These are phyloP conservation scores for Chrysaora quinquecirrha DNA, from an alignment of 30 jellyfish, hydroid and myxozoan species.

Conservation along the genomic window DNA sequence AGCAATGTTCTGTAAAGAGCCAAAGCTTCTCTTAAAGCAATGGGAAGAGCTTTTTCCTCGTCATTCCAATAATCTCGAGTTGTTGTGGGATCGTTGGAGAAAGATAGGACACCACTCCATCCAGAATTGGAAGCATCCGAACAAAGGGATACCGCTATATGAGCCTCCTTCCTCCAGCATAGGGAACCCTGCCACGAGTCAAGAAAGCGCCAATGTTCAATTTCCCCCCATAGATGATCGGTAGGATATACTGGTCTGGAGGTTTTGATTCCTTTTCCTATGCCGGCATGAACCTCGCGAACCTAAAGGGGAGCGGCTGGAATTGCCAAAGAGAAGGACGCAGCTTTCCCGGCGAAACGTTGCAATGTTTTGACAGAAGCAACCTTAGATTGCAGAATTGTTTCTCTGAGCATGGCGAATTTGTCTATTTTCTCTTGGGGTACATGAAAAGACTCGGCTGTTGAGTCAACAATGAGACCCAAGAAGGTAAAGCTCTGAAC, in stretches of 20 bases:
- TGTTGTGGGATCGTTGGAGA: background rate
- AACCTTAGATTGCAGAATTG: background rate
- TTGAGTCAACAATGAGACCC: conserved; percentile 1
- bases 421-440: background rate
- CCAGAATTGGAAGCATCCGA: background rate
- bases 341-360: background rate
- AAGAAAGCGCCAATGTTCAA: conserved; percentile 5
- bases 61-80: background rate
- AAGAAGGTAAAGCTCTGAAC: background rate
- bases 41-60: background rate
- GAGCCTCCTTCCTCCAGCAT: conserved; percentile 13
- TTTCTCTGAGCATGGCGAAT: background rate
- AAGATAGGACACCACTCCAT: background rate
- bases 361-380: too few species aligned
- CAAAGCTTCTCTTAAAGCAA: background rate
- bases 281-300: background rate
- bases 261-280: background rate
- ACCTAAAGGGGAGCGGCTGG: background rate
- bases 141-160: background rate
- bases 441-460: background rate
- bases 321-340: background rate
- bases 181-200: conserved; percentile 6
- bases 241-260: too few species aligned
- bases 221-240: background rate
- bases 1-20: background rate